Evolutionary conservation across 2,113 vertebrate species (phyloP), one percentile per base, ranked within the genome.

Genomic region (Procavia capensis): DNA sequence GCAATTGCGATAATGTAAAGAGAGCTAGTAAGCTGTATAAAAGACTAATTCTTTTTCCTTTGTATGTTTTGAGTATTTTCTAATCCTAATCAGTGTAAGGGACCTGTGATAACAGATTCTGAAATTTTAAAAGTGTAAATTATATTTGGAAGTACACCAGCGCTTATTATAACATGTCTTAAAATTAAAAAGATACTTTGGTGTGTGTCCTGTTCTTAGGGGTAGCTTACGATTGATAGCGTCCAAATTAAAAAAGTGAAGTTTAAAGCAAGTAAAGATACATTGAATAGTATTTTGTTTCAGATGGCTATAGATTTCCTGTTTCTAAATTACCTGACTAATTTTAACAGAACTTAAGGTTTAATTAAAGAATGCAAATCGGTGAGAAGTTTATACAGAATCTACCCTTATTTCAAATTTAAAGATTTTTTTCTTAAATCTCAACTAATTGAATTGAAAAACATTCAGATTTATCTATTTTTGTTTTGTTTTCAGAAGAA

Each of bases 1-100:
- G 92, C 97, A 66, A 50, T 95, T 93, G 88, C 97, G 88, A 97
- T 97, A 95, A 96, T 96, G 96, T 95, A 83, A 94, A 96, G 97
- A 92, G 88, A 97, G 54, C 19, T 80, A 84, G 93, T 95, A 96
- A 98, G 94, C 76, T 91, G 68, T 39, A 59, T 59, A 2, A 75
- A 86, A 80, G 85, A 96, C 68, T 10, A 63, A 57, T 36, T 95
- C 50, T 89, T 0, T 9, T 80, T 84, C 36, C 19, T 84, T 90
- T 85, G 79, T 63, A 50, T 75, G 47, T 82, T 88, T 84, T 47
- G 68, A 29, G 81, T 64, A 31, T 91, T 50, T 80, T 85, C 54
- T 88, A 85, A 75, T 88, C 47, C 39, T 94, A n/a, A 17, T 91
- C 50, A 64, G 19, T 64, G 36, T 66, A 72, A 94, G 45, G 50